phyloP scores from a whole-genome alignment of 2,113 vertebrate species.

The Noctilio leporinus region DNA sequence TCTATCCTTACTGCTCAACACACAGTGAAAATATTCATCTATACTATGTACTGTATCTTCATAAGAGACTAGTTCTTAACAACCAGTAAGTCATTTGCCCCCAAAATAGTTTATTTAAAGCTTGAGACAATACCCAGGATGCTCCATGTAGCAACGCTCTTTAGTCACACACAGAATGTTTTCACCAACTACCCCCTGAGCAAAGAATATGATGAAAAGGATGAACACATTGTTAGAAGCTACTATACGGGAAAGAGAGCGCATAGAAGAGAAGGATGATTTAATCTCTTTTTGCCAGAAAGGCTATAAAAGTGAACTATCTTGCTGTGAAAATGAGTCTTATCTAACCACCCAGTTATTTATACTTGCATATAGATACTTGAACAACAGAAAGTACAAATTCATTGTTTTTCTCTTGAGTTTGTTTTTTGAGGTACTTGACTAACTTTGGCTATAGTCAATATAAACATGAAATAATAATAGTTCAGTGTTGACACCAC shows the following conservation, averaged over 20 bases:
- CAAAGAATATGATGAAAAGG: not conserved
- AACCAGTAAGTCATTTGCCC: not conserved
- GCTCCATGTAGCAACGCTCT: not conserved
- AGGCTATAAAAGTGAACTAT: not conserved
- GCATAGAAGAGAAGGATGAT: constrained; percentile 25
- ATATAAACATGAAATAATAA: not conserved
- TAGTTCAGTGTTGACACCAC: not conserved
- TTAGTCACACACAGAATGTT: not conserved
- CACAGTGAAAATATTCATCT: not conserved
- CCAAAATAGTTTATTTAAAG: not conserved
- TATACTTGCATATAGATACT: not conserved
- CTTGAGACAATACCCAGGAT: not conserved
- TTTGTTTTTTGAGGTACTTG: not conserved
- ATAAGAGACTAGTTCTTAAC: not conserved
- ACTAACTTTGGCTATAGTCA: not conserved
- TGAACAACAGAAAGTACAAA: not conserved
- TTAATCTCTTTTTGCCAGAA: constrained; percentile 2
- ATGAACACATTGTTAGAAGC: constrained; percentile 16
- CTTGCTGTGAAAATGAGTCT: not conserved
- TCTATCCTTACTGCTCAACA: not conserved
- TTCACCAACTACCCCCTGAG: not conserved
- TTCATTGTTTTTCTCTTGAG: not conserved
- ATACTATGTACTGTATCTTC: not conserved
- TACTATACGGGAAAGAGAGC: not conserved
- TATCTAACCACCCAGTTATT: not conserved